Evolutionary conservation across 2,888 invertebrate genomes (phyloP).

Genomic region (Agrotis ipsilon): DNA sequence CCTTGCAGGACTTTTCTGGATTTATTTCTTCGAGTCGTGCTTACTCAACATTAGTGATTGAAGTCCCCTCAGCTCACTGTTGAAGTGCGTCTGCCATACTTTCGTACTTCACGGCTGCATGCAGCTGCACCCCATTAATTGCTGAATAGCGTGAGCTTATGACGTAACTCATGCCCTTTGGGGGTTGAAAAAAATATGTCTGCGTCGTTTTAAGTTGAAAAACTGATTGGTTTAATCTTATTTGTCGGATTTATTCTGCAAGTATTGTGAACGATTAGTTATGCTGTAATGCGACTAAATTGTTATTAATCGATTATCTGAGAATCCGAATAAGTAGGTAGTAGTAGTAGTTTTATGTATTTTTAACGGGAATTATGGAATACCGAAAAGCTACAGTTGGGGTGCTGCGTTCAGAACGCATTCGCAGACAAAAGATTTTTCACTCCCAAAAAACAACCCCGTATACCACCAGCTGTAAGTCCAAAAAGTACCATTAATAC

Average conservation of each 20-base stretch:
- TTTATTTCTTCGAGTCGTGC: conserved; percentile 3
- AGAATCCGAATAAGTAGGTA: conserved; percentile 1
- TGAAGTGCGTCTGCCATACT: conserved; percentile 8
- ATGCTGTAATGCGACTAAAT: conserved; percentile 34
- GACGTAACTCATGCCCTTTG: conserved; percentile 57
- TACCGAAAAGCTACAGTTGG: too few species aligned
- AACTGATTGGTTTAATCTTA: conserved; percentile 49
- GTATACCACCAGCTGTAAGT: conserved; percentile 40
- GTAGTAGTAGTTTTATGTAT: background rate
- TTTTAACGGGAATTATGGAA: background rate
- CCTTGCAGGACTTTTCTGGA: background rate
- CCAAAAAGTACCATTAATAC: background rate
- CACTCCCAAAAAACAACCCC: background rate
- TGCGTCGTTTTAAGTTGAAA: conserved; percentile 40
- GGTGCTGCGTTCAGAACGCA: conserved; percentile 1
- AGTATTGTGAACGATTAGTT: conserved; percentile 46
- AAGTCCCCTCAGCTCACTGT: conserved; percentile 3
- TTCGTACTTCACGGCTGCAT: conserved; percentile 29
- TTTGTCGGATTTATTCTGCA: conserved; percentile 50
- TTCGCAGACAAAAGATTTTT: background rate
- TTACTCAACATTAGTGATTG: conserved; percentile 19
- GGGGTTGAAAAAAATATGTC: conserved; percentile 59
- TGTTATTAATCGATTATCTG: conserved; percentile 7
- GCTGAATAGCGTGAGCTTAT: conserved; percentile 65
- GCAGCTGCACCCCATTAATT: conserved; percentile 68